Conservation (phyloP, 2,888 invertebrate species). For the Bombylius major region DNA sequence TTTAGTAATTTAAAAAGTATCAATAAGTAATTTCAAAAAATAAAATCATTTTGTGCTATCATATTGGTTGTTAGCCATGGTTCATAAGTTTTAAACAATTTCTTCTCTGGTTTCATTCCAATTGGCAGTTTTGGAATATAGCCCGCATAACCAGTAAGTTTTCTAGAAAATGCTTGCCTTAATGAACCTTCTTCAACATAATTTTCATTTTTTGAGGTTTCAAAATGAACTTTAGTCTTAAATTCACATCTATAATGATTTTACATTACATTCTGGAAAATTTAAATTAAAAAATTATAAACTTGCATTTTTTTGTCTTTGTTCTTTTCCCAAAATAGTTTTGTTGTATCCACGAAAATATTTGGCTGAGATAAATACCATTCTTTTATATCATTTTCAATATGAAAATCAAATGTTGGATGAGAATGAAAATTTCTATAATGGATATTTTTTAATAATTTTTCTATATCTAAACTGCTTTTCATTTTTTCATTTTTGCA, state of each 20-base stretch:
- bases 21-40: neutral
- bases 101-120: slow-evolving; percentile 11
- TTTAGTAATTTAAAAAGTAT: no score
- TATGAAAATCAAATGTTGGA: no score
- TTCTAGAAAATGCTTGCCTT: slow-evolving; percentile 11
- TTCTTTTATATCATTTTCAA: slow-evolving; percentile 6
- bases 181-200: slow-evolving; percentile 8
- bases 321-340: slow-evolving; percentile 12
- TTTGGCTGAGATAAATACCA: slow-evolving; percentile 14
- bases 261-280: no score
- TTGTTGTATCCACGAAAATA: slow-evolving; percentile 13
- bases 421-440: no score
- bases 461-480: no score
- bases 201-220: neutral
- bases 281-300: no score
- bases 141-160: slow-evolving; percentile 14
- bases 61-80: neutral
- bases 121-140: slow-evolving; percentile 11
- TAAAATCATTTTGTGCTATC: neutral
- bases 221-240: neutral
- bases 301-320: slow-evolving; percentile 7
- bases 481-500: no score
- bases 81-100: slow-evolving; percentile 11
- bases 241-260: slow-evolving; percentile 2
- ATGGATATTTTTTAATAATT: no score